Percentiles rank a stretch among this genome's conserved stretches.
Evolutionary conservation across 2,113 vertebrate species (phyloP).

Genomic region (Orthonyx spaldingii): DNA sequence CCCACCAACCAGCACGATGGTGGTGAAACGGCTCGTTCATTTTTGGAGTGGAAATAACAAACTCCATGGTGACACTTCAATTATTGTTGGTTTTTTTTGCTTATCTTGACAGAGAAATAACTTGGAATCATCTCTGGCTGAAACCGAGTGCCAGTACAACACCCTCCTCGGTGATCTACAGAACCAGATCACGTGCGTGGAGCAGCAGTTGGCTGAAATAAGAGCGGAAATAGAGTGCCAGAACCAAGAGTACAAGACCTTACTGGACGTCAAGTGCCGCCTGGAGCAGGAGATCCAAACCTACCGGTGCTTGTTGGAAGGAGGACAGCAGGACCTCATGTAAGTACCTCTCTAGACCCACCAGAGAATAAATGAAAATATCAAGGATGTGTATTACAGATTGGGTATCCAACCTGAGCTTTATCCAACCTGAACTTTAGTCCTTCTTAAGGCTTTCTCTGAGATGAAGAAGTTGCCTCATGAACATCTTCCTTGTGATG

Average conservation of each 20-base stretch:
- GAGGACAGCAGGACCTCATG: conserved; percentile 68
- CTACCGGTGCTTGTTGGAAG: conserved; percentile 80
- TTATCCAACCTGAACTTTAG: background rate
- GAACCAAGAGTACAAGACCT: conserved; percentile 68
- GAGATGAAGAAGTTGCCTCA: background rate
- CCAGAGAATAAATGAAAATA: background rate
- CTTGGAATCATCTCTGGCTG: conserved; percentile 71
- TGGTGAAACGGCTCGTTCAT: background rate
- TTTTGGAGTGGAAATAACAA: background rate
- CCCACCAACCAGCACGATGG: background rate
- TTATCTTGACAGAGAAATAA: conserved; percentile 52
- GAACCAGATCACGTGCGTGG: conserved; percentile 73
- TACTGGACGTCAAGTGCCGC: conserved; percentile 81
- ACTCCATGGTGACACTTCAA: background rate
- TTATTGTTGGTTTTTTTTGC: background rate
- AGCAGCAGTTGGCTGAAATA: conserved; percentile 77
- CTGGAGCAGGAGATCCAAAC: conserved; percentile 86
- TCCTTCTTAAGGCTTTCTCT: background rate
- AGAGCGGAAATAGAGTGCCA: conserved; percentile 75
- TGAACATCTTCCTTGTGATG: background rate
- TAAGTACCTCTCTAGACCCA: background rate
- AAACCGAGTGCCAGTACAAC: conserved; percentile 78
- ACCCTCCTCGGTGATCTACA: conserved; percentile 73
- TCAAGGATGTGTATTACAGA: background rate
- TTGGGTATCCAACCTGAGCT: background rate